Evolutionary conservation across 2,888 invertebrate genomes (phyloP).

Genomic region (Tetheella fluctuosa): DNA sequence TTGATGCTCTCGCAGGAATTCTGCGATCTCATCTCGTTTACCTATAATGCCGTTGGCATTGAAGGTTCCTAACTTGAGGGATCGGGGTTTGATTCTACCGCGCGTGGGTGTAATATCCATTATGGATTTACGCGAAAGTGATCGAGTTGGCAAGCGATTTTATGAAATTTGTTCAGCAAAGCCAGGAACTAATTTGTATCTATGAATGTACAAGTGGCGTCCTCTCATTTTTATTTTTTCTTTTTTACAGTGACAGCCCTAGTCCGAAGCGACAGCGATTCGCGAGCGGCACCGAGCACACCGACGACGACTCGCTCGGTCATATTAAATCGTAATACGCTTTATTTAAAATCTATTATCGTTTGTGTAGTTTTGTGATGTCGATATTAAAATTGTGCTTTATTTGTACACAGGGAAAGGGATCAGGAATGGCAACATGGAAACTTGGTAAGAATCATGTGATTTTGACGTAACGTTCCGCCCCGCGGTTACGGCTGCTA

Average conservation of each 20-base stretch:
- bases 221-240: neutral
- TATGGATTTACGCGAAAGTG: no score
- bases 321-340: constrained; percentile 51
- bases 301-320: constrained; percentile 64
- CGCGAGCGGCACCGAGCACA: constrained; percentile 61
- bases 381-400: constrained; percentile 14
- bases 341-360: neutral
- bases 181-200: no score
- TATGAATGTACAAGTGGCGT: no score
- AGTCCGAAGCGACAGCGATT: constrained; percentile 69
- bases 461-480: neutral
- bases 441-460: constrained; percentile 59
- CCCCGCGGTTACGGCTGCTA: no score
- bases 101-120: no score
- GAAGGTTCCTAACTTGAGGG: no score
- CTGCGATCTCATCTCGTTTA: no score
- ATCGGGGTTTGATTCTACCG: no score
- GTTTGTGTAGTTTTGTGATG: neutral
- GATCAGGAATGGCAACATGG: constrained; percentile 76
- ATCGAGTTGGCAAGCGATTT: no score
- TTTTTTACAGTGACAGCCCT: constrained; percentile 48
- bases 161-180: no score
- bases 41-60: no score
- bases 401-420: constrained; percentile 56
- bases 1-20: no score